phyloP scores from a whole-genome alignment of 2,888 invertebrate genomes.

The Tetheella fluctuosa region DNA sequence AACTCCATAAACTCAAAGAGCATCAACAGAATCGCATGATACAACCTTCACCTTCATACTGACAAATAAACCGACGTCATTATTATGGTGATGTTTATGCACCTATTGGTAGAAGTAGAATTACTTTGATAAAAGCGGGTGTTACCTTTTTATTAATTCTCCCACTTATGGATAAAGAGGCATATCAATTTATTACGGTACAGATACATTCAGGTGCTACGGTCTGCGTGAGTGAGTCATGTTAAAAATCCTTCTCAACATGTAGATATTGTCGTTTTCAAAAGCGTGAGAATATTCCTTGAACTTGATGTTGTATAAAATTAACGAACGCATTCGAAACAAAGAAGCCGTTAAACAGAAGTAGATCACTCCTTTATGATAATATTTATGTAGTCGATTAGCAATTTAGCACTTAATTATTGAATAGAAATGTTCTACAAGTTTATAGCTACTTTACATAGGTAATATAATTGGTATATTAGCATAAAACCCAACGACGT shows the following conservation, averaged over 20 bases:
- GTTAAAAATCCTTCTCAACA: slow-evolving; percentile 42
- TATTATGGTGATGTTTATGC: neutral
- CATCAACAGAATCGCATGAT: neutral
- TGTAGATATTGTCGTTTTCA: slow-evolving; percentile 32
- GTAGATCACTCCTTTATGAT: neutral
- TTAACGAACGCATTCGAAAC: slow-evolving; percentile 47
- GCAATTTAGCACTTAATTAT: slow-evolving; percentile 13
- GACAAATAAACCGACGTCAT: neutral
- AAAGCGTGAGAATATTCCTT: slow-evolving; percentile 49
- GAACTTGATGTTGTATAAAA: slow-evolving; percentile 37
- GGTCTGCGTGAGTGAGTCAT: slow-evolving; percentile 47
- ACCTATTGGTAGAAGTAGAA: neutral
- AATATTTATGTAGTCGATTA: slow-evolving; percentile 6
- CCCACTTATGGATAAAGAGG: slow-evolving; percentile 6
- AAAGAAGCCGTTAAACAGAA: slow-evolving; percentile 49
- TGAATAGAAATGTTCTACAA: slow-evolving; percentile 6
- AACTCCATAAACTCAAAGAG: too few relatives aligned
- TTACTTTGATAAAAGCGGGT: neutral
- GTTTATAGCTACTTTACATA: neutral
- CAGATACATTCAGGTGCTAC: slow-evolving; percentile 26
- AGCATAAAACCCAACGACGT: neutral
- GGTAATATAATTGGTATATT: too few relatives aligned
- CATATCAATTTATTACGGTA: neutral
- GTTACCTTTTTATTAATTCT: slow-evolving; percentile 7
- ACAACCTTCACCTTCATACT: neutral